These are phyloP conservation scores for Lytechinus variegatus DNA, from an alignment of 35 echinoderm and acorn worm species.

Conservation along the genomic window DNA sequence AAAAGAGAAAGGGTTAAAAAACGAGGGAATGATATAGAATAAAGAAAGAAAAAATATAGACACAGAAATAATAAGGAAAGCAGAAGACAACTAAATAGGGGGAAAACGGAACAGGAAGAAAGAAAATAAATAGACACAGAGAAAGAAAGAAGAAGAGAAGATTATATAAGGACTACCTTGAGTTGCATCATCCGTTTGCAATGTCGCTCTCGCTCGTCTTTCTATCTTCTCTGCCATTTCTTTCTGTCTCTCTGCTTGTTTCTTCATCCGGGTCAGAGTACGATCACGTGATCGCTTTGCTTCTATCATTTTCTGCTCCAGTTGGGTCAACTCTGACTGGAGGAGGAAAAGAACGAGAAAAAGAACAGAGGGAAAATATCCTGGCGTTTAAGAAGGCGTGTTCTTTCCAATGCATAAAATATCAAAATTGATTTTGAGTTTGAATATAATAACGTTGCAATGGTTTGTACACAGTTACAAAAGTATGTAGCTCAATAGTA, in stretches of 20 bases:
- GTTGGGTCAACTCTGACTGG: constrained; percentile 76
- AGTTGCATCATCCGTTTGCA: constrained; percentile 84
- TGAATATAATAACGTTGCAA: too few relatives aligned
- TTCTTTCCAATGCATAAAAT: too few relatives aligned
- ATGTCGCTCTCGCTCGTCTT: constrained; percentile 70
- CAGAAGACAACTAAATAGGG: not conserved
- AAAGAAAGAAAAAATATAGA: not conserved
- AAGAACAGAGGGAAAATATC: not conserved
- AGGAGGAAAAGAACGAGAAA: not conserved
- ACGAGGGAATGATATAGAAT: too few relatives aligned
- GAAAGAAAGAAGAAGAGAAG: not conserved
- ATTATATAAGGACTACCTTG: constrained; percentile 54
- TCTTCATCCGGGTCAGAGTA: constrained; percentile 87
- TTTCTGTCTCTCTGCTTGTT: constrained; percentile 97
- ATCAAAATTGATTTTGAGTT: too few relatives aligned
- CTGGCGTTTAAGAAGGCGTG: too few relatives aligned
- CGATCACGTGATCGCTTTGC: constrained; percentile 88
- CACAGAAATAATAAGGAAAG: not conserved
- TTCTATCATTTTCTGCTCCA: constrained; percentile 94
- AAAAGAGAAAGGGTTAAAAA: not conserved
- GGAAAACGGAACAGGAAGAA: not conserved
- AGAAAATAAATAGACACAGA: not conserved
- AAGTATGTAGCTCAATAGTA: too few relatives aligned
- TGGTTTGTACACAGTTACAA: too few relatives aligned
- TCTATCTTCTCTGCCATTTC: constrained; percentile 95